phyloP scores from a whole-genome alignment of 2,888 invertebrate genomes.

The Chalcosyrphus nemorum region DNA sequence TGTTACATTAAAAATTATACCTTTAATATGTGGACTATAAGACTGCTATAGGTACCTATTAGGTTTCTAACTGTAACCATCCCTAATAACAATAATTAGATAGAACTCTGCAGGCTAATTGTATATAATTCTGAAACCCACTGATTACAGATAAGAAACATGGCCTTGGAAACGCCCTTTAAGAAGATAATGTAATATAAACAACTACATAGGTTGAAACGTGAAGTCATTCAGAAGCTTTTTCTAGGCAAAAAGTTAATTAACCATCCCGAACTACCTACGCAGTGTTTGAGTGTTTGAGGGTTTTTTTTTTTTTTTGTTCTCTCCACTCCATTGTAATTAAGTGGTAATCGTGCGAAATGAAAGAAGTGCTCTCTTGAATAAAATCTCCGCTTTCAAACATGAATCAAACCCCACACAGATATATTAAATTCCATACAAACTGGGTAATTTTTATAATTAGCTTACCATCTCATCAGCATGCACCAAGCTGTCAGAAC shows the following conservation, averaged over 20 bases:
- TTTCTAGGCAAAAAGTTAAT: neutral
- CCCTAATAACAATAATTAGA: too few species aligned
- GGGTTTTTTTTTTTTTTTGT: too few species aligned
- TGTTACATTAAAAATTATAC: too few species aligned
- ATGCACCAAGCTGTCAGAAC: neutral
- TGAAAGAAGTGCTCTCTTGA: neutral
- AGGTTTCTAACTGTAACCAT: too few species aligned
- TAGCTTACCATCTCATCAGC: constrained; percentile 9
- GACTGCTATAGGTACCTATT: too few species aligned
- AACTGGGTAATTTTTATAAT: constrained; percentile 20
- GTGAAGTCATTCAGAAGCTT: neutral
- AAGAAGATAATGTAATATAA: neutral
- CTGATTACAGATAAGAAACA: neutral
- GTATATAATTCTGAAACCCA: neutral
- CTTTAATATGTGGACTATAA: too few species aligned
- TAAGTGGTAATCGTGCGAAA: constrained; percentile 51
- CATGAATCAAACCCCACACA: constrained; percentile 1
- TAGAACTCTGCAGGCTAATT: too few species aligned
- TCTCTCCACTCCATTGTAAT: constrained; percentile 30
- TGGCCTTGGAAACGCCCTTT: neutral
- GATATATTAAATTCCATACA: constrained; percentile 27
- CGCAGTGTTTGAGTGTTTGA: neutral
- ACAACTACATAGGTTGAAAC: neutral
- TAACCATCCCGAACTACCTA: neutral
- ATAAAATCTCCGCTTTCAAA: neutral